These are phyloP conservation scores for Haliclona indistincta DNA, from an alignment of 37 sponge, comb jelly and placozoan species.

Conservation along the genomic window DNA sequence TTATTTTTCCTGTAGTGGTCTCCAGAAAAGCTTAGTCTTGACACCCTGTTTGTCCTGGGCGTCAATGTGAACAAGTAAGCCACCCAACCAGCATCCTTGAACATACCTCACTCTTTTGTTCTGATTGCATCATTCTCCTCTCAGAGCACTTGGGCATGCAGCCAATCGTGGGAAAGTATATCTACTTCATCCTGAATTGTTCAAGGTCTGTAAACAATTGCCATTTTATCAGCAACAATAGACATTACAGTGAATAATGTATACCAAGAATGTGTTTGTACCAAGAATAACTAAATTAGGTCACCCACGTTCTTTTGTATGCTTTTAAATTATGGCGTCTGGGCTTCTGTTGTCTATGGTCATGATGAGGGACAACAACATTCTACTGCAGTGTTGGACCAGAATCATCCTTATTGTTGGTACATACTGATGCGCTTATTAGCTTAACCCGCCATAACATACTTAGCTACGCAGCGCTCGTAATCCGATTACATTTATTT, in stretches of 20 bases:
- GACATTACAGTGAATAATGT: background rate
- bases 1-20: conserved; percentile 74
- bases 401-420: no score
- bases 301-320: background rate
- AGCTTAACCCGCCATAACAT: no score
- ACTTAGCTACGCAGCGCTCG: no score
- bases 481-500: no score
- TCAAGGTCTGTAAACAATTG: conserved; percentile 49
- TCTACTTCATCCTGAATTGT: conserved; percentile 81
- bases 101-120: background rate
- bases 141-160: conserved; percentile 73
- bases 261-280: background rate
- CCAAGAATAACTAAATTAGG: conserved; percentile 4
- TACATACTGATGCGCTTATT: no score
- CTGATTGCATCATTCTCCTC: background rate
- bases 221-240: background rate
- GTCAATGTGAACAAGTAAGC: conserved; percentile 83
- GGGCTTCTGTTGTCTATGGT: no score
- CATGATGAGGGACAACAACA: no score
- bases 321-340: no score
- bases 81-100: background rate
- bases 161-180: conserved; percentile 83
- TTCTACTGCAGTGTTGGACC: no score
- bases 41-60: conserved; percentile 67
- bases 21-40: conserved; percentile 52